A percentile compares a stretch with the other conserved stretches of the same genome.
Evolutionary conservation across 2,113 vertebrate species (phyloP).

Genomic region (Myiozetetes cayanensis): DNA sequence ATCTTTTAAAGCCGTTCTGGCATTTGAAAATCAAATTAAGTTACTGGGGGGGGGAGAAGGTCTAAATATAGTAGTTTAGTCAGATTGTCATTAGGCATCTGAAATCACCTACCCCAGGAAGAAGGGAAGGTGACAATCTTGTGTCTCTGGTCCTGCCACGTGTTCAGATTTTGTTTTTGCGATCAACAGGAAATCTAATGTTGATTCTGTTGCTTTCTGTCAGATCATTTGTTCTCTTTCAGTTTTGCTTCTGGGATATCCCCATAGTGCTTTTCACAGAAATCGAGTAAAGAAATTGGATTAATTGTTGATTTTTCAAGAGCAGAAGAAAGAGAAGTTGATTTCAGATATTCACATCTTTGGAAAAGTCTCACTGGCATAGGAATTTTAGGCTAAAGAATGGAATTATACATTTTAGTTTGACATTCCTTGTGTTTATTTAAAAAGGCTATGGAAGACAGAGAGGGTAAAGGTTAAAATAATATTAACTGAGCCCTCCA

Average conservation of each 20-base stretch:
- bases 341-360: background rate
- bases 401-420: conserved; percentile 34
- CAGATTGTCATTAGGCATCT: background rate
- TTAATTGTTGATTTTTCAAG: background rate
- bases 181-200: background rate
- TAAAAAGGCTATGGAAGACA: conserved; percentile 47
- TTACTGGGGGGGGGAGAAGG: background rate
- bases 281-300: background rate
- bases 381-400: conserved; percentile 6
- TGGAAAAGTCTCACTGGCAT: background rate
- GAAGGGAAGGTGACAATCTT: background rate
- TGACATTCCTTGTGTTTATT: conserved; percentile 56
- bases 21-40: background rate
- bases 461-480: conserved; percentile 57
- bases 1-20: background rate
- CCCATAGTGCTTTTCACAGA: background rate
- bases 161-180: background rate
- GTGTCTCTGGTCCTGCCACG: background rate
- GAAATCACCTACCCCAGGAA: background rate
- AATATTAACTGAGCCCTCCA: conserved; percentile 53
- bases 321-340: background rate
- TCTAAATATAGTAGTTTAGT: background rate
- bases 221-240: background rate
- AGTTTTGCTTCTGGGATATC: background rate
- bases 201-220: background rate